Percentiles rank a stretch among this genome's conserved stretches.
phyloP scores from a whole-genome alignment of 2,113 vertebrate genomes.

The Nothoprocta pentlandii region DNA sequence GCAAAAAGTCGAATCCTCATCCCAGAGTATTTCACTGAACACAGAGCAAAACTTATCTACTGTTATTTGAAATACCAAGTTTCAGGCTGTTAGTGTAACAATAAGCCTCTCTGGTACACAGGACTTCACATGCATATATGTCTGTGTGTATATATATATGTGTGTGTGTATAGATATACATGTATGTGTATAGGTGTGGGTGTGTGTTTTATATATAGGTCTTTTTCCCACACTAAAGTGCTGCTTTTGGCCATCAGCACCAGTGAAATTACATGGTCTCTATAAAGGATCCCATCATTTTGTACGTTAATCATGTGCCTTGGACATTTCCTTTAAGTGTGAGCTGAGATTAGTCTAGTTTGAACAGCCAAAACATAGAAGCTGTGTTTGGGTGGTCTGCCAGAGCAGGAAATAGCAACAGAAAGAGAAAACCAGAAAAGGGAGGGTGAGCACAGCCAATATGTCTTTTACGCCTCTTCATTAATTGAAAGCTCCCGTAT shows the following conservation, averaged over 20 bases:
- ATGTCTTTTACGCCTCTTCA: not conserved
- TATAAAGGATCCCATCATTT: not conserved
- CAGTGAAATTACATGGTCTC: not conserved
- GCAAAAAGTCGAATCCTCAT: rapidly evolving
- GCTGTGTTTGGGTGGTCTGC: not conserved
- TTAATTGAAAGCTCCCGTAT: not conserved
- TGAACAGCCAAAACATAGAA: not conserved
- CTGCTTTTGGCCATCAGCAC: not conserved
- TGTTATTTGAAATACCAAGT: not conserved
- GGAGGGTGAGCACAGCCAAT: not conserved
- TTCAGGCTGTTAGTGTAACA: not conserved
- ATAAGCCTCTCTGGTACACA: not conserved
- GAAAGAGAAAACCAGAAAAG: not conserved
- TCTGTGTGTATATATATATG: not conserved
- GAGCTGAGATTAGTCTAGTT: not conserved
- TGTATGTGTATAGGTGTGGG: not conserved
- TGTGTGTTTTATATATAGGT: not conserved
- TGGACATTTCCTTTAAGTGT: not conserved
- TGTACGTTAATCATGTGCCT: not conserved
- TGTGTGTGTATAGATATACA: too few species aligned
- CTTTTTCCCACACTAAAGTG: not conserved
- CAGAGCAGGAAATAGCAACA: not conserved
- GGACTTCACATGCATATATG: not conserved
- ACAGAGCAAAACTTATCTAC: not conserved
- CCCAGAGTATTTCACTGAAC: not conserved